Base-by-base conservation (phyloP, 2,797 vertebrate genomes). In the Premnoplex brunnescens region DNA sequence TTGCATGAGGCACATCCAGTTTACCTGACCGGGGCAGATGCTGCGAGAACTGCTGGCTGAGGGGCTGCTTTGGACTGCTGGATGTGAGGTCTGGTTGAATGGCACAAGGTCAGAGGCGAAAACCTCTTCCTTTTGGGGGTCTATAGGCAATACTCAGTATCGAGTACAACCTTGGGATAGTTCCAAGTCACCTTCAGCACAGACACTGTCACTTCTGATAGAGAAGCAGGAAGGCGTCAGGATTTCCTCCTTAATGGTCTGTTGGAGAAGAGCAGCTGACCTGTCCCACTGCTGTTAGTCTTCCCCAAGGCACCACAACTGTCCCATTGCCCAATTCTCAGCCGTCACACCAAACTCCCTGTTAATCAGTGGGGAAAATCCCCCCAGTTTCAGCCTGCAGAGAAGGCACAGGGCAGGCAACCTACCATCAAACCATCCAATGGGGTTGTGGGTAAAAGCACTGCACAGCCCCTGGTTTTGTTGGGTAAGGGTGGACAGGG, bases 111-210 rank as follows among this genome's bases (percentile, higher is more conserved):
- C 43, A 55, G 36, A 23, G 37, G 37, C 64, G 62, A 64, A 89
- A 76, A 58, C 7, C 14, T 79, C 17, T 46, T 60, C 13, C 3
- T 37, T 88, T 92, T 52, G 10, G 69, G 55, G 49, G 37, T 36
- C 36, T 63, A 41, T 43, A 36, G 43, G 79, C 73, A 72, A 64
- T 39, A 26, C 3, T 23, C 46, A 60, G 49, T 49, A 56, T 15
- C 1, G 0, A 75, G 43, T 28, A 88, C 12, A 52, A 27, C 23
- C 24, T 23, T 56, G 54, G n/a, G 32, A 37, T 3, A 1, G 51
- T 49, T 86, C 37, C 20, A 4, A 85, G 39, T 81, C 66, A 92
- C 80, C 93, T 92, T 88, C 77, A 89, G 81, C 80, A 91, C 73
- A 93, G 43, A 71, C 15, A 2, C 48, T n/a, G 63, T 1, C 3